phyloP scores from a whole-genome alignment of 1,140 invertebrate genomes.

The Coelopa frigida region DNA sequence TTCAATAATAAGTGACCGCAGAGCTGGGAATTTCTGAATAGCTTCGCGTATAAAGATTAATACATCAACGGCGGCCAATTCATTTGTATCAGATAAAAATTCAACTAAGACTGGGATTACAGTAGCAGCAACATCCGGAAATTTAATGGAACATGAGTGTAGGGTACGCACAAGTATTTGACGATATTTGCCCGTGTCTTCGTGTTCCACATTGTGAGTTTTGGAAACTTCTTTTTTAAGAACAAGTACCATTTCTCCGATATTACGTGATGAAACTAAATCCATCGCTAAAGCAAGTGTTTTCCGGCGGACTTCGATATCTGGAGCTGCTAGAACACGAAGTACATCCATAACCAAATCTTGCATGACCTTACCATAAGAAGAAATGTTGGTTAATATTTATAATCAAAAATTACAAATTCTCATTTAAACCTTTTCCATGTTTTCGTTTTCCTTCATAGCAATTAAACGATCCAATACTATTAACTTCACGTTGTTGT shows the following conservation, averaged over 20 bases:
- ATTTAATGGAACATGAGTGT: slow-evolving; percentile 92
- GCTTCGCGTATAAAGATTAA: slow-evolving; percentile 92
- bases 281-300: slow-evolving; percentile 84
- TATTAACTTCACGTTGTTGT: slow-evolving; percentile 99
- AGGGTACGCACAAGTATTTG: slow-evolving; percentile 92
- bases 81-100: slow-evolving; percentile 91
- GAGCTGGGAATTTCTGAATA: slow-evolving; percentile 81
- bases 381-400: too few relatives aligned
- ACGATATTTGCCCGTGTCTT: slow-evolving; percentile 91
- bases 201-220: slow-evolving; percentile 86
- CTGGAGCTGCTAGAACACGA: slow-evolving; percentile 84
- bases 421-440: too few relatives aligned
- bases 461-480: slow-evolving; percentile 91
- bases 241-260: slow-evolving; percentile 92
- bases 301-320: slow-evolving; percentile 89
- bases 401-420: too few relatives aligned
- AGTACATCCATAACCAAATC: slow-evolving; percentile 98
- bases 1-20: slow-evolving; percentile 74
- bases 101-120: slow-evolving; percentile 95
- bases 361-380: too few relatives aligned
- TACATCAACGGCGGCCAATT: slow-evolving; percentile 89
- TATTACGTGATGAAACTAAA: slow-evolving; percentile 85
- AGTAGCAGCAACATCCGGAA: slow-evolving; percentile 90
- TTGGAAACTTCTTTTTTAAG: slow-evolving; percentile 93
- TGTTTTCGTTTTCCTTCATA: slow-evolving; percentile 76